Base-by-base conservation (phyloP, 2,113 vertebrate genomes). In the rat (Rattus norvegicus) region DNA sequence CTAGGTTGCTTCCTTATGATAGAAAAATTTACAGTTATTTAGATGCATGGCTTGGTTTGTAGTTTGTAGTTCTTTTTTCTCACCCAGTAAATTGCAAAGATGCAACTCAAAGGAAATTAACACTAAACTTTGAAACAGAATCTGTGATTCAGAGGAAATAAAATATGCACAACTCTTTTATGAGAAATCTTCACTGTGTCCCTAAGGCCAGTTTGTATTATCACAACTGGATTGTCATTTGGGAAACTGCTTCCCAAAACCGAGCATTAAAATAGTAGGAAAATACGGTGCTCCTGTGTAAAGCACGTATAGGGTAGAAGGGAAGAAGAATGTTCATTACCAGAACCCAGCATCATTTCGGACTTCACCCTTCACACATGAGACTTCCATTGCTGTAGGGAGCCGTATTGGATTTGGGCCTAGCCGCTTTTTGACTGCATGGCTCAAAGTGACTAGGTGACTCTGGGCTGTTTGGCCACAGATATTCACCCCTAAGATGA, bases 1-100 rank as follows among this genome's bases (percentile, higher is more conserved):
- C 59, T 97, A 0, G 47, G 39, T 89, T 97, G 89, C 76, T 77
- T 73, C 76, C 79, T 90, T 95, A 92, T 92, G 70, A 43, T 39
- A 97, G 63, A 90, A 94, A 98, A 97, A 94, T 89, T 14, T 97
- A 70, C 39, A 4, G 63, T 94, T 96, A 94, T 96, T 96, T 88
- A 92, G 54, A 94, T 95, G 88, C 7, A n/a, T 93, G 80, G 90
- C 93, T 98, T 89, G 7, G 33, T 97, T 97, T 97, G n/a, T n/a
- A n/a, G n/a, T n/a, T n/a, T n/a, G 91, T 56, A 96, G 96, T 94
- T 88, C 73, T 19, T 36, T 95, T 84, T 97, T 4, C 86, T 97
- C 59, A 93, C 52, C 59, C 83, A 87, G 33, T 86, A 90, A 75
- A 77, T 93, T 96, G 96, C 92, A 70, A 43, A 81, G 30, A 65